Percentiles rank a stretch among this genome's conserved stretches.
phyloP scores from a whole-genome alignment of 2,888 invertebrate species.

The Empis livida region DNA sequence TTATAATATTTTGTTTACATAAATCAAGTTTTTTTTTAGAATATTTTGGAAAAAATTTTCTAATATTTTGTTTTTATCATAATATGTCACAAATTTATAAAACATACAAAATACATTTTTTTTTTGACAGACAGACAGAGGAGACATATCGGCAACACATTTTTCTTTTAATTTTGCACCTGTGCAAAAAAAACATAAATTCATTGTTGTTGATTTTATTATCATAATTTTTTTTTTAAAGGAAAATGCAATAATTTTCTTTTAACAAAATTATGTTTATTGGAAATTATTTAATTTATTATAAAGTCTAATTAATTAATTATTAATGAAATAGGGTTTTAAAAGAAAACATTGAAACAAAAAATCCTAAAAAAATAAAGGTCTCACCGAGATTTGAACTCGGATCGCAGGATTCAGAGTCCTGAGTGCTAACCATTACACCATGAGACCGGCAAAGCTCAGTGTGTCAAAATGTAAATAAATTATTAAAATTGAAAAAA shows the following conservation, averaged over 20 bases:
- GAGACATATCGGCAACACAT: conserved; percentile 5
- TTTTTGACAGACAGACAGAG: conserved; percentile 1
- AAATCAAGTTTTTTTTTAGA: too few species aligned
- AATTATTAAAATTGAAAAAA: not conserved
- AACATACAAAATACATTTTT: not conserved
- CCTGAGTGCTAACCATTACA: conserved; percentile 44
- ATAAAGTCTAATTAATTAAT: too few species aligned
- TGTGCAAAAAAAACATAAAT: conserved; percentile 1
- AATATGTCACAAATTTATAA: too few species aligned
- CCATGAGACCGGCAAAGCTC: conserved; percentile 34
- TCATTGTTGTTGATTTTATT: too few species aligned
- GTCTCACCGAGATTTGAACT: conserved; percentile 39
- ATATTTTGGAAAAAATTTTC: too few species aligned
- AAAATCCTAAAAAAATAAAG: conserved; percentile 15
- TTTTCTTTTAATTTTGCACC: conserved; percentile 1
- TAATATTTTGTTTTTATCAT: too few species aligned
- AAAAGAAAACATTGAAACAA: conserved; percentile 1
- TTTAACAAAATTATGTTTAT: too few species aligned
- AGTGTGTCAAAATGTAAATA: conserved; percentile 5
- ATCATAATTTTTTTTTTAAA: too few species aligned
- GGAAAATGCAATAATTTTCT: too few species aligned
- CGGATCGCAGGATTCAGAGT: conserved; percentile 40
- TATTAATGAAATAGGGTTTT: too few species aligned
- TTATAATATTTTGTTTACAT: too few species aligned
- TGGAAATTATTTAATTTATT: too few species aligned